These are phyloP conservation scores for Penaeus chinensis DNA, from an alignment of 1,140 invertebrate species.

Conservation along the genomic window DNA sequence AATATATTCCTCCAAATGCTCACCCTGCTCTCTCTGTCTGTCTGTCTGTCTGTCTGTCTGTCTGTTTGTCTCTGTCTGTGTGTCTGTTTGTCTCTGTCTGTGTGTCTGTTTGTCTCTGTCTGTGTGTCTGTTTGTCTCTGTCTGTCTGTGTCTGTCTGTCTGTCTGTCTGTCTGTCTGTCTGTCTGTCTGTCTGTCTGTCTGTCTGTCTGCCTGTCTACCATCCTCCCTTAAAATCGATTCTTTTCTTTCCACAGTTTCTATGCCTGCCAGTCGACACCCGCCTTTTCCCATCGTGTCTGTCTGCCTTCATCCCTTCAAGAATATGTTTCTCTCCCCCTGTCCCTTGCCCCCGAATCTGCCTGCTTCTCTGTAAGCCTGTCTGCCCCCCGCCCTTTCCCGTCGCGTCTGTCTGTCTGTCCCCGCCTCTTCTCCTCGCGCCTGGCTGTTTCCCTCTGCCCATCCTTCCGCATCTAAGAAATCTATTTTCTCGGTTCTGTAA, in stretches of 20 bases:
- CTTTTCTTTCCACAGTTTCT: not conserved
- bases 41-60: slow-evolving; percentile 11
- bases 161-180: too few species aligned
- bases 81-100: not conserved
- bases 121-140: not conserved
- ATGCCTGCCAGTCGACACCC: too few species aligned
- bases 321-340: not conserved
- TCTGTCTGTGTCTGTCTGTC: too few species aligned
- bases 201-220: too few species aligned
- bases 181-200: too few species aligned
- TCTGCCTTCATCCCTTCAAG: not conserved
- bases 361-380: not conserved
- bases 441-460: not conserved
- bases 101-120: too few species aligned
- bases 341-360: not conserved
- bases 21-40: not conserved
- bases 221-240: not conserved
- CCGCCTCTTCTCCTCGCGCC: not conserved
- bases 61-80: not conserved
- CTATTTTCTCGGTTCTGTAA: not conserved
- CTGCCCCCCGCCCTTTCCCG: not conserved
- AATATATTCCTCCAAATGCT: not conserved
- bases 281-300: not conserved
- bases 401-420: not conserved
- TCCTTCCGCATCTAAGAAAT: not conserved